These are phyloP conservation scores for Euglossa dilemma DNA, from an alignment of 1,140 invertebrate species.

Conservation along the genomic window DNA sequence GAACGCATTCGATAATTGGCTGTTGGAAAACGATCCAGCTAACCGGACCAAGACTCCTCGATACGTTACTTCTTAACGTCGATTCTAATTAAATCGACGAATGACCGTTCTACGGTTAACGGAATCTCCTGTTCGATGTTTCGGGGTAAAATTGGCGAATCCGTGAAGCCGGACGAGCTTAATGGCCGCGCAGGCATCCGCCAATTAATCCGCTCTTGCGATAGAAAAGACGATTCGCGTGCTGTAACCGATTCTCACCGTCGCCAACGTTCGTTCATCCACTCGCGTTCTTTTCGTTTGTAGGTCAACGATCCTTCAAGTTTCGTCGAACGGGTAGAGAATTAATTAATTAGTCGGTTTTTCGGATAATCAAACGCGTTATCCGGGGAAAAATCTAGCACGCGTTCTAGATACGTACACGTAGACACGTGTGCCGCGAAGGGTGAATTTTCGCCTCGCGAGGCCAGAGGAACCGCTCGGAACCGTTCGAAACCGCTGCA, in stretches of 20 bases:
- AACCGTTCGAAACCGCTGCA: too few relatives aligned
- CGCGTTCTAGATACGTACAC: too few relatives aligned
- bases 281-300: neutral
- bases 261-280: neutral
- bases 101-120: too few relatives aligned
- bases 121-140: too few relatives aligned
- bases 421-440: neutral
- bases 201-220: too few relatives aligned
- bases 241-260: neutral
- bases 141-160: too few relatives aligned
- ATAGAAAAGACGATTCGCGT: neutral
- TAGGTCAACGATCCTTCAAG: constrained; percentile 25
- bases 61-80: neutral
- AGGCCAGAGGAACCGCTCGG: too few relatives aligned
- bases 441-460: neutral
- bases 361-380: neutral
- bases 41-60: neutral
- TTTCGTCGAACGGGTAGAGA: constrained; percentile 10
- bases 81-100: neutral
- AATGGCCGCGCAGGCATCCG: too few relatives aligned
- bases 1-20: neutral
- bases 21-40: neutral
- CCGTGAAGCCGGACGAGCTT: too few relatives aligned
- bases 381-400: too few relatives aligned
- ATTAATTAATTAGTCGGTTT: neutral